Percentiles rank a stretch among this genome's conserved stretches.
phyloP scores from a whole-genome alignment of 2,797 vertebrate species.

The Chloroceryle inda region DNA sequence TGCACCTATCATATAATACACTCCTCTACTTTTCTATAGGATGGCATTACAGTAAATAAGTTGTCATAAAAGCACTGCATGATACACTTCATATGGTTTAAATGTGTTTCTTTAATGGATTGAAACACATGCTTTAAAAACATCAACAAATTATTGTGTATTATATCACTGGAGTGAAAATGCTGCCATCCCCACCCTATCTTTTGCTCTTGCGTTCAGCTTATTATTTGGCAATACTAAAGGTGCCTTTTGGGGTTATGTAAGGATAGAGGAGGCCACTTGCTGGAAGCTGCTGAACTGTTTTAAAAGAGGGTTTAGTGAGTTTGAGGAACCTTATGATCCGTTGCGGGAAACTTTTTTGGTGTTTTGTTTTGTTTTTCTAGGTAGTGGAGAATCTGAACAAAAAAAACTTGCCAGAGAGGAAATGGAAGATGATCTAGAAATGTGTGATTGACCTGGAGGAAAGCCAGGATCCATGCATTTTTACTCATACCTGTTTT shows the following conservation, averaged over 20 bases:
- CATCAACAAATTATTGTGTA: background rate
- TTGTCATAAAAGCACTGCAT: background rate
- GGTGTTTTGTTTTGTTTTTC: too few species aligned
- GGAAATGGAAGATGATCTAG: background rate
- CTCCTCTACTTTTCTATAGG: background rate
- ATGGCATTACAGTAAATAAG: background rate
- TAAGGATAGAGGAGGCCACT: background rate
- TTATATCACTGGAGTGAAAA: background rate
- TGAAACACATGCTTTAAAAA: background rate
- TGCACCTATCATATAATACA: background rate
- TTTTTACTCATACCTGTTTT: background rate
- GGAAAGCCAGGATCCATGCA: background rate
- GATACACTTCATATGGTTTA: background rate
- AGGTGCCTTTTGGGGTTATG: background rate
- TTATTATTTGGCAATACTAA: background rate
- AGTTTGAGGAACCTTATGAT: background rate
- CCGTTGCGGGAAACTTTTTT: background rate
- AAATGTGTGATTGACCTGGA: background rate
- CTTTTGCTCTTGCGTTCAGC: background rate
- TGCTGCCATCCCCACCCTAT: background rate
- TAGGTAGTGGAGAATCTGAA: background rate
- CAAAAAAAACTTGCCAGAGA: background rate
- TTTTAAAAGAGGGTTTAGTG: background rate
- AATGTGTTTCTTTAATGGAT: background rate
- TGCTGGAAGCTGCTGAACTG: background rate